Evolutionary conservation across 2,113 vertebrate genomes (phyloP), one percentile per base, ranked within the genome.

Genomic region (Xyrauchen texanus): DNA sequence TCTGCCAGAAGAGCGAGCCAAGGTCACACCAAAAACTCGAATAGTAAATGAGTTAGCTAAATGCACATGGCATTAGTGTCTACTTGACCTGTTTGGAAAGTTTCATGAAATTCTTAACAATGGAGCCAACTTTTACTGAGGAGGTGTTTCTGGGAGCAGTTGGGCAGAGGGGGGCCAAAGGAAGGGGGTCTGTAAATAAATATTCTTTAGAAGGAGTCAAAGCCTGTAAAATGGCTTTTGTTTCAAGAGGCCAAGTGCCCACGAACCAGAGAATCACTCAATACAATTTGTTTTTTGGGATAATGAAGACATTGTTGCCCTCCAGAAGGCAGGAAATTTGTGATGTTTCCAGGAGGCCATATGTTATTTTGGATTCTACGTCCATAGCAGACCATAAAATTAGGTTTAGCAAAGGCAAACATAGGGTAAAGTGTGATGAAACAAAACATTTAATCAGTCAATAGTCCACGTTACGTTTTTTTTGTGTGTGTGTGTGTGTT

Each of bases 71-170:
- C 87, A 89, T 91, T 89, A 89, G 84, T 81, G 73, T 88, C 90
- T 85, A 90, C 90, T 88, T 91, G 91, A 92, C 91, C 90, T 91
- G 87, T 86, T 92, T 91, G 81, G 85, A 90, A 85, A 86, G 73
- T 85, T 85, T 77, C 73, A 76, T 72, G 80, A 80, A 68, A 66
- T 16, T 76, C 60, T 63, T 16, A 68, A 57, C 63, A 51, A 57
- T 57, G 53, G 51, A 74, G 79, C 82, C 80, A 77, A 79, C 53
- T 72, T 77, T 77, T 51, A 62, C 70, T 77, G 81, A 68, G 66
- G 81, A 83, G 79, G 77, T 83, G 82, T 85, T 85, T 80, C 79
- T 81, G 68, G 76, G 79, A 83, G 77, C 81, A 83, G 85, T 84
- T 83, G 84, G 81, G 65, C 67, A 47, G 9, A 76, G 34, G 49